Percentiles rank a stretch among this genome's conserved stretches.
phyloP scores from a whole-genome alignment of 2,797 vertebrate species.

The Acridotheres tristis region DNA sequence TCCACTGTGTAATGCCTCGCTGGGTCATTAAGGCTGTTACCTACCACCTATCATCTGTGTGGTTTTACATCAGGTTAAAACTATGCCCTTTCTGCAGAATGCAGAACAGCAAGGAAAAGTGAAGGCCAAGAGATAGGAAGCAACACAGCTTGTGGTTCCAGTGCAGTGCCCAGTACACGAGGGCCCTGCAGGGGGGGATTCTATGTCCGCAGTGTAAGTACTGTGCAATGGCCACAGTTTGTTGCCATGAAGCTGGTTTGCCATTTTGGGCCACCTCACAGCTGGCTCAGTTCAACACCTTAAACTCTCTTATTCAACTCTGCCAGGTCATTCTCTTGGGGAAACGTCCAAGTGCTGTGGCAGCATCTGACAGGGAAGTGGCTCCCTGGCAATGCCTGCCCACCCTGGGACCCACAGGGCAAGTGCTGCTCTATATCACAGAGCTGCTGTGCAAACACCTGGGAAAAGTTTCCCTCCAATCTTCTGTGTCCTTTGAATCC shows the following conservation, averaged over 20 bases:
- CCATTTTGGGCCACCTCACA: background rate
- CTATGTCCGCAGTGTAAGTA: background rate
- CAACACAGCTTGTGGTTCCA: background rate
- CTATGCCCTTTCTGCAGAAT: background rate
- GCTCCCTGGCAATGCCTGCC: background rate
- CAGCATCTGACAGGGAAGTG: background rate
- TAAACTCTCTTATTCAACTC: rapidly evolving
- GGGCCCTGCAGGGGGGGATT: background rate
- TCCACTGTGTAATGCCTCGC: background rate
- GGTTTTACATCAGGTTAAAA: background rate
- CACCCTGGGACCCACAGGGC: background rate
- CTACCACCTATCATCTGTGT: rapidly evolving
- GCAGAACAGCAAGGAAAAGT: background rate
- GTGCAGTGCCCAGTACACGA: background rate
- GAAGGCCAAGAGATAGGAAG: background rate
- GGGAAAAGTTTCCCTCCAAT: background rate
- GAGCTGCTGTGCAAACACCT: background rate
- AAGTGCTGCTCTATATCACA: rapidly evolving
- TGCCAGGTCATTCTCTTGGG: background rate
- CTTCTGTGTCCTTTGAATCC: background rate
- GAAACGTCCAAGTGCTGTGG: background rate
- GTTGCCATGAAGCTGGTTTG: background rate
- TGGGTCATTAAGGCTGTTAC: background rate
- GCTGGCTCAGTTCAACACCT: background rate
- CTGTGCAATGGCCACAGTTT: background rate